Conservation (phyloP, 2,888 invertebrate species). For the Chorisops tibialis region DNA sequence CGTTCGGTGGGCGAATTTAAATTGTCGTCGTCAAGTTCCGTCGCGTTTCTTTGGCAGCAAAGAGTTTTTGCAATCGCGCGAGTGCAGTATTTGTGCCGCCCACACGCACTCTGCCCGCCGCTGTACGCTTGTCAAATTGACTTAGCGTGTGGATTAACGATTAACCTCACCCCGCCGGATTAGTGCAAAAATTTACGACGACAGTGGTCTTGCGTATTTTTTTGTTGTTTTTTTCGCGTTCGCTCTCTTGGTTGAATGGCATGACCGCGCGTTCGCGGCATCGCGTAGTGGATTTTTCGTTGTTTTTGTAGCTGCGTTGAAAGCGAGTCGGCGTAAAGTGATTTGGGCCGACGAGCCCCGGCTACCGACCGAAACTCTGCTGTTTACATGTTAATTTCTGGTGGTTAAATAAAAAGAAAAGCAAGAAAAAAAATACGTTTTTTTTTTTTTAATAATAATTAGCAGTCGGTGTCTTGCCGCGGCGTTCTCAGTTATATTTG, state of each 20-base stretch:
- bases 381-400: constrained; percentile 12
- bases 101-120: too few relatives aligned
- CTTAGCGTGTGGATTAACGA: constrained; percentile 2
- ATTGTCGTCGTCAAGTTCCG: too few relatives aligned
- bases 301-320: not conserved
- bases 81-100: too few relatives aligned
- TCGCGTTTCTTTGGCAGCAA: too few relatives aligned
- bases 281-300: not conserved
- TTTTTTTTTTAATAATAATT: too few relatives aligned
- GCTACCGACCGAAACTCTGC: not conserved
- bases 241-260: not conserved
- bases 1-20: too few relatives aligned
- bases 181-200: not conserved
- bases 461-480: too few relatives aligned
- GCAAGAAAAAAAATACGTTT: not conserved
- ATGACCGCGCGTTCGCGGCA: not conserved
- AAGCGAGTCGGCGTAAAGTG: too few relatives aligned
- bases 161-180: not conserved
- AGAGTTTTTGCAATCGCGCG: too few relatives aligned
- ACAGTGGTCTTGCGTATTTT: not conserved
- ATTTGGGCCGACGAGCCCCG: too few relatives aligned
- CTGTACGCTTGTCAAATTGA: not conserved
- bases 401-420: not conserved
- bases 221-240: not conserved
- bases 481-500: too few relatives aligned